Base-by-base conservation (phyloP, 2,797 vertebrate species). In the Peromyscus melanophrys region DNA sequence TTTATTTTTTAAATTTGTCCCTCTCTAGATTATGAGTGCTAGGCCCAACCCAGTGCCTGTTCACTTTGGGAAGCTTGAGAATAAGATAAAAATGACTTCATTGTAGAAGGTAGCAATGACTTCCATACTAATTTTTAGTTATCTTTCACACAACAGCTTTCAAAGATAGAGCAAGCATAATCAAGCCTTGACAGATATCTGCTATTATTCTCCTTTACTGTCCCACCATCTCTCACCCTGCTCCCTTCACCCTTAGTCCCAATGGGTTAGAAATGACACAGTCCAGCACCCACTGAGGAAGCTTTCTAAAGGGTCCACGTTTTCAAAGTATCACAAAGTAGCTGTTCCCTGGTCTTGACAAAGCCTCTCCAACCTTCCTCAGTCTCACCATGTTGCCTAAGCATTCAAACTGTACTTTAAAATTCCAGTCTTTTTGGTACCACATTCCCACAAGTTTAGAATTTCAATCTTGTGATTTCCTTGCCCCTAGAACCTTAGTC, bases 311-410 rank as follows among this genome's bases (percentile, higher is more conserved):
- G 34, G 55, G 17, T 61, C 88, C 40, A 23, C 1, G 25, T 63
- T 89, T 75, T 40, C 14, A 94, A 83, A 96, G n/a, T 88, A 96
- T 95, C 75, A 73, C 87, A 97, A 89, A 97, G 90, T 37, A 76
- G 19, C 43, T 67, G 23, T 88, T 21, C 23, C 75, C 34, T 94
- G 34, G 71, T 88, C 76, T 40, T 81, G 52, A 78, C 93, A 95
- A 93, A 87, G 69, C 89, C 86, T 91, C 71, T 96, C 92, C 19
- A 90, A 76, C 29, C 49, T 65, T 83, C 59, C 23, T 78, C n/a
- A 43, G 34, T 55, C 81, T 52, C 89, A 46, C 75, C 63, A 29
- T 83, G 61, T 96, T 80, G 75, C 77, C 49, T 85, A 85, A 84
- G 16, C n/a, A 87, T 93, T 86, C 78, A 77, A 76, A 87, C 49